Evolutionary conservation across 2,888 invertebrate genomes (phyloP).

Genomic region (Noctuana brunneofusca): DNA sequence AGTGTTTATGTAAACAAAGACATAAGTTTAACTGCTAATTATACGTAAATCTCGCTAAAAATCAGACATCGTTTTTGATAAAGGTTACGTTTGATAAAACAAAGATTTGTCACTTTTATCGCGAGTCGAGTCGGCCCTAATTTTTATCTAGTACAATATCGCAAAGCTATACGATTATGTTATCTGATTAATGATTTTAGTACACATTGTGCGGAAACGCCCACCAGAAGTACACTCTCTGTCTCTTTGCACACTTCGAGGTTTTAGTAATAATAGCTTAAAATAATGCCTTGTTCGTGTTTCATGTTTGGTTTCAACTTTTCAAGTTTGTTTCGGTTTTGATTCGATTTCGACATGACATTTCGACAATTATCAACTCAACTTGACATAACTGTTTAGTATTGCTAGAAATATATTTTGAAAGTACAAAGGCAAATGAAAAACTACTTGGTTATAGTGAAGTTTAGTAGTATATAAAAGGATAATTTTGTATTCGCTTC

Average conservation of each 20-base stretch:
- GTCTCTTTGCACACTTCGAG: too few species aligned
- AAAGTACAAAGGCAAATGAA: too few species aligned
- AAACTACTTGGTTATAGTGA: too few species aligned
- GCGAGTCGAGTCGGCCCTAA: constrained; percentile 50
- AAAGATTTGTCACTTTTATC: constrained; percentile 41
- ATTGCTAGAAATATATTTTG: too few species aligned
- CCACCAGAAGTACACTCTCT: too few species aligned
- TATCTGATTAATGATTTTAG: constrained; percentile 73
- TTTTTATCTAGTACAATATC: constrained; percentile 64
- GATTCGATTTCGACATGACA: constrained; percentile 5
- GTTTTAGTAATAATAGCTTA: too few species aligned
- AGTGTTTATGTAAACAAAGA: background rate
- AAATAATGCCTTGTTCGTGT: too few species aligned
- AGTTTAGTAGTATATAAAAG: too few species aligned
- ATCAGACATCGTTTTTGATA: background rate
- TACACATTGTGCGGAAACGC: constrained; percentile 65
- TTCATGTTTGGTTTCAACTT: constrained; percentile 44
- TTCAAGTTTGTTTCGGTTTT: constrained; percentile 39
- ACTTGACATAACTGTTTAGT: too few species aligned
- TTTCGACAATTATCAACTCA: too few species aligned
- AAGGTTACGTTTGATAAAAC: constrained; percentile 2
- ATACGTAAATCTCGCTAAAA: background rate
- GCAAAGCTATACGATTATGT: constrained; percentile 47
- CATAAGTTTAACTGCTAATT: constrained; percentile 2
- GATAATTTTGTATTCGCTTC: too few species aligned